Evolutionary conservation across 2,797 vertebrate species (phyloP), one percentile per base, ranked within the genome.

Genomic region (Cetoscarus ocellatus): DNA sequence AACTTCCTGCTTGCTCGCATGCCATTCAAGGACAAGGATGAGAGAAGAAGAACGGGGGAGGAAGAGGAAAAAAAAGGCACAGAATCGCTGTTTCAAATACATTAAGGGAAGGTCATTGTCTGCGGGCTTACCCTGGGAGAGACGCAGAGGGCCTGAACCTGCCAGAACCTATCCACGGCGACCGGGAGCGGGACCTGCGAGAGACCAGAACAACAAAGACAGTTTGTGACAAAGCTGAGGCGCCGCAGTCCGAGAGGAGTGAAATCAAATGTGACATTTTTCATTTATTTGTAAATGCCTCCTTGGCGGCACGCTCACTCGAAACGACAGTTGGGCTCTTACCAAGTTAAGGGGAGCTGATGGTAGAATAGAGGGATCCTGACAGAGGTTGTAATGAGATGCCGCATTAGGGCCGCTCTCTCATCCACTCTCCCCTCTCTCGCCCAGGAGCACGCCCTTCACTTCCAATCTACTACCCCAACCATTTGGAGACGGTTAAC

Each of bases 221-320:
- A 94, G 94, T 95, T 96, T 96, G 95, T 96, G 97, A 97, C 96
- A 96, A 96, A 97, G 94, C 95, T 96, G 96, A 97, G 96, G 95
- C 74, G 61, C 87, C 82, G 89, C 92, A 86, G 87, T 95, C 93
- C 72, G 64, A 87, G 94, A 95, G 90, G 87, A 96, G 92, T 91
- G 86, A 96, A 97, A 99, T 98, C 96, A 96, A 96, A 96, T 97
- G 97, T 98, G 97, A 98, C 98, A 97, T 97, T 99, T 99, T 98
- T 99, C 97, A 98, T 99, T 98, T 99, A 98, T 99, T 98, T 99
- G 97, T 98, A 99, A 99, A 98, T 97, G 97, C 93, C 93, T 97
- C 95, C 95, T 95, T 95, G 96, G 96, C 95, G 95, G 94, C 85
- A 95, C 87, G 92, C 94, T 98, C 96, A 97, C 95, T 96, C 93